Evolutionary conservation across 2,113 vertebrate genomes (phyloP).

Genomic region (Crotalus tigris): DNA sequence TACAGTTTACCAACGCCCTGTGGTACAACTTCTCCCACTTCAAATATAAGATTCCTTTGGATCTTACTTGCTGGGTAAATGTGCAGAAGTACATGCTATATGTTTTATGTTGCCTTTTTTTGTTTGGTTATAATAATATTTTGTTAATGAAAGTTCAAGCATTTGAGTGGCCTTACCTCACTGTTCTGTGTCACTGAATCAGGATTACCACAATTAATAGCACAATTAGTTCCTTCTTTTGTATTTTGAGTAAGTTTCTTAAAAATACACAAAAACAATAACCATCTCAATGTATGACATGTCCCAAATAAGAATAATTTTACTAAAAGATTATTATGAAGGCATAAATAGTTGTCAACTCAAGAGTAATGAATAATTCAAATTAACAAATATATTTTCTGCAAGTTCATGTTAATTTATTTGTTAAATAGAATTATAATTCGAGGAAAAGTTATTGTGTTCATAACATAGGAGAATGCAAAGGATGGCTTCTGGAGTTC

Average conservation of each 20-base stretch:
- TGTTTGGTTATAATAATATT: not conserved
- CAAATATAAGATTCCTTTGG: not conserved
- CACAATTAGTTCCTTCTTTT: not conserved
- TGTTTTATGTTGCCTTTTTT: not conserved
- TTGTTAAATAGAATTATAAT: constrained; percentile 10
- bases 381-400: not conserved
- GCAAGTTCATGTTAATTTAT: not conserved
- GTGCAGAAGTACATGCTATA: not conserved
- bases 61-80: not conserved
- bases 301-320: not conserved
- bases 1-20: not conserved
- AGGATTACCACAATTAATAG: constrained; percentile 13
- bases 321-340: not conserved
- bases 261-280: not conserved
- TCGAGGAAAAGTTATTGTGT: not conserved
- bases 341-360: not conserved
- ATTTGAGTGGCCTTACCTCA: not conserved
- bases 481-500: not conserved
- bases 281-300: rapidly evolving
- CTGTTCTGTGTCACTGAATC: constrained; percentile 20
- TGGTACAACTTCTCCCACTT: not conserved
- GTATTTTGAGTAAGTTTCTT: not conserved
- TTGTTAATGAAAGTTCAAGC: constrained; percentile 13
- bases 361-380: not conserved
- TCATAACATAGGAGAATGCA: not conserved